These are phyloP conservation scores for Haliclystus octoradiatus DNA, from an alignment of 30 jellyfish, hydroid and myxozoan genomes.

Conservation along the genomic window DNA sequence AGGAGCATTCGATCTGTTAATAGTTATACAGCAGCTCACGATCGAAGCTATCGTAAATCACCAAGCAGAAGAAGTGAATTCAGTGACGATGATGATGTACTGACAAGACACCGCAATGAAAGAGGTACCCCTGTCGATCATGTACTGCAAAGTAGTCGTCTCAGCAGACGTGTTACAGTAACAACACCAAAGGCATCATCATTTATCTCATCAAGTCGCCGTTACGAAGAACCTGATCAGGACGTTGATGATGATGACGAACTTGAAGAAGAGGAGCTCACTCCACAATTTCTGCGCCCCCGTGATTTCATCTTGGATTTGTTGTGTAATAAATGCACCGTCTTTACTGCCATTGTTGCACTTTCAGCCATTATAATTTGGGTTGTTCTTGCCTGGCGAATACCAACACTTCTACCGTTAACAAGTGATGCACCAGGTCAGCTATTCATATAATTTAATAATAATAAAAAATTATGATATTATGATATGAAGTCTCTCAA, in stretches of 20 bases:
- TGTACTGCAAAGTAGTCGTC: neutral
- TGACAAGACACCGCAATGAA: neutral
- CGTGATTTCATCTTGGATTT: neutral
- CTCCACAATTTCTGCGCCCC: neutral
- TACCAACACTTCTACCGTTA: neutral
- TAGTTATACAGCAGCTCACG: too few species aligned
- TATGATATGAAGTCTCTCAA: too few species aligned
- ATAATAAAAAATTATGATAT: too few species aligned
- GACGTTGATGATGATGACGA: neutral
- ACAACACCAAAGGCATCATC: neutral
- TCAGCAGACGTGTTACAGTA: neutral
- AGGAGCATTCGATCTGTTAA: too few species aligned
- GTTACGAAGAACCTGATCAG: neutral
- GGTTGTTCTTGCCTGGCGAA: neutral
- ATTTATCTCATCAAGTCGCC: neutral
- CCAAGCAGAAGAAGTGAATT: neutral
- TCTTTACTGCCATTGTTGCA: neutral
- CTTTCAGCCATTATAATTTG: neutral
- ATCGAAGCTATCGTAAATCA: too few species aligned
- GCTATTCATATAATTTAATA: too few species aligned
- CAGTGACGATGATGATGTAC: neutral
- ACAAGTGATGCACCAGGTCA: neutral
- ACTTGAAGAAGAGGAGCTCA: neutral
- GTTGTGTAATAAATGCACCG: neutral
- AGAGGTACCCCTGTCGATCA: neutral